Base-by-base conservation (phyloP, 2,113 vertebrate species). In the Oreochromis aureus region DNA sequence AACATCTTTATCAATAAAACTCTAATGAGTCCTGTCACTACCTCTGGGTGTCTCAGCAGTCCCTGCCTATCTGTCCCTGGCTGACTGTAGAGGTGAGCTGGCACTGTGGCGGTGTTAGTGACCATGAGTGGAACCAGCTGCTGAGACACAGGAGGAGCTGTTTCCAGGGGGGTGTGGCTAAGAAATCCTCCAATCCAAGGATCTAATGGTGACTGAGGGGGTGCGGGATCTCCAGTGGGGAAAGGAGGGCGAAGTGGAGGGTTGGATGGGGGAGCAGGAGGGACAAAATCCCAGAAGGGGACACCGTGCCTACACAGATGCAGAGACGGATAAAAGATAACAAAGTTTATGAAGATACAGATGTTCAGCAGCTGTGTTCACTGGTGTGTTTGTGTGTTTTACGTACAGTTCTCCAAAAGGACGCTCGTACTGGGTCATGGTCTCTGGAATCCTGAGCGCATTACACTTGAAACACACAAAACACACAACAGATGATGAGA, bases 391-490 rank as follows among this genome's bases (percentile, higher is more conserved):
- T 19, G 15, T 32, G 58, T 34, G 16, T 63, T 63, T 36, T 36
- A 34, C 2, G 2, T 34, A 63, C 5, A 61, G 30, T 61, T 32
- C 30, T 34, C 30, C 8, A 6, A 1, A 16, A 63, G 59, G 59
- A 36, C 2, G 11, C 22, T 15, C 2, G 0, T 13, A 56, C 6
- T 56, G 22, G 24, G 24, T 24, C 24, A 24, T 24, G 24, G 24
- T 24, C 0, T 27, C 0, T 1, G 10, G 6, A 56, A 12, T 56
- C n/a, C 10, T 1, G 0, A 12, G 10, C n/a, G 24, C n/a, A 55
- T 55, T 55, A 55, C 0, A 0, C n/a, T 55, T 55, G 10, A 55
- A 55, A 41, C 11, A 5, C 51, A 54, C 19, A 54, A 54, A 54
- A n/a, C 53, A 54, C 10, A 54, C 10, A 11, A 27, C 58, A 6